Base-by-base conservation (phyloP, 2,888 invertebrate species). In the Pammene aurita region DNA sequence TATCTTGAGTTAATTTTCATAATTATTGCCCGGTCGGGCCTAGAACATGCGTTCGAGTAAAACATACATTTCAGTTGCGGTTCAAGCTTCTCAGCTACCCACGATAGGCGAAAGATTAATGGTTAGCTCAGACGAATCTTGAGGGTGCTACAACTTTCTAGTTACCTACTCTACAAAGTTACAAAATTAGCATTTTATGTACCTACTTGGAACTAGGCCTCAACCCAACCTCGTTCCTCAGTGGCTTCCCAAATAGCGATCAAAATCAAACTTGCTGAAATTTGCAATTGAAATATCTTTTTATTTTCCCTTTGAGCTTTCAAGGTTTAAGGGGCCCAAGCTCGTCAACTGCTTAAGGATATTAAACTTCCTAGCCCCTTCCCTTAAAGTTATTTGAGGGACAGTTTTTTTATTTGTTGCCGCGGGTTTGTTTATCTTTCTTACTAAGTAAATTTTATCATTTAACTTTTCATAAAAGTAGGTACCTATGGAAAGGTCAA, bases 261-360 rank as follows among this genome's bases (percentile, higher is more conserved):
- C 85, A 82, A 84, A 85, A 85, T 83, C 83, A 84, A 87, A 86
- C 83, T 84, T 84, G 78, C 74, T 75, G 77, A 77, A 84, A 83
- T 84, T 85, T 84, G 83, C 84, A 84, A 84, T 83, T 84, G 84
- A 80, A 88, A 88, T 88, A 80, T 80, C 81, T 85, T 87, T 87
- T 86, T 87, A 87, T 87, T 86, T 85, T 80, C 82, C 82, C 83
- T 87, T 85, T 83, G 83, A 85, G 83, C 82, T 80, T 84, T 81
- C 77, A 80, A 78, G 82, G 82, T 79, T 82, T 82, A 79, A 82
- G 80, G 79, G 78, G 72, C 76, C 68, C 77, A 79, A 78, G 76
- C 71, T 80, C 82, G 81, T 83, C 85, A 82, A 83, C 80, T 85
- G 84, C 82, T 84, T 81, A 81, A 81, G 79, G 83, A 84, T 83